Conservation (phyloP, 1,140 invertebrate genomes). For the Calosoma granatense region DNA sequence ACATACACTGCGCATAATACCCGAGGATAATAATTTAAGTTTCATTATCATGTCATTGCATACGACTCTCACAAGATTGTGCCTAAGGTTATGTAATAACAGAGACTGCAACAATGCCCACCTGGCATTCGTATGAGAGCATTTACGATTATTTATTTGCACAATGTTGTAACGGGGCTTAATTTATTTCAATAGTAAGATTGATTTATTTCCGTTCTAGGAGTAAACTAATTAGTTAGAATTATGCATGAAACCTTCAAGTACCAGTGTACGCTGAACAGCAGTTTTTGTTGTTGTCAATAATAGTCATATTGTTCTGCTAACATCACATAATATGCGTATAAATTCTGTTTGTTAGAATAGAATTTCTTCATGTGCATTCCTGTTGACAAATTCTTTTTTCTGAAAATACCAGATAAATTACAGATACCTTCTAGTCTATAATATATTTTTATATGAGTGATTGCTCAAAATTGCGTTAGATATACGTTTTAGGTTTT, state of each 20-base stretch:
- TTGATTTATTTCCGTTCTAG: too few relatives aligned
- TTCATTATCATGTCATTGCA: neutral
- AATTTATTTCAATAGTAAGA: neutral
- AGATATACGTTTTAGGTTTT: neutral
- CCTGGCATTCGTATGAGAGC: neutral
- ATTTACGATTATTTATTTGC: neutral
- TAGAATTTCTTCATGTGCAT: constrained; percentile 2
- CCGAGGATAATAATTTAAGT: neutral
- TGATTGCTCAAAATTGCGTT: constrained; percentile 5
- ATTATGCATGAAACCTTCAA: too few relatives aligned
- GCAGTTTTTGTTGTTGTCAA: too few relatives aligned
- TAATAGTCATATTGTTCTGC: too few relatives aligned
- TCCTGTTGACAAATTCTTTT: neutral
- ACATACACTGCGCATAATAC: constrained; percentile 8
- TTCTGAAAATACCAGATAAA: neutral
- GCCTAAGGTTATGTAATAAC: neutral
- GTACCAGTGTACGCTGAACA: too few relatives aligned
- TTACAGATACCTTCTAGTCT: constrained; percentile 6
- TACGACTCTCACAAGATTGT: neutral
- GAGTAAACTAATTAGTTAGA: too few relatives aligned
- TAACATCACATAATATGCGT: too few relatives aligned
- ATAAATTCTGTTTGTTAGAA: neutral
- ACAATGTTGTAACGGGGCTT: neutral
- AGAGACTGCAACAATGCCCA: neutral
- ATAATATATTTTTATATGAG: constrained; percentile 6